These are phyloP conservation scores for Matsumurasca onukii DNA, from an alignment of 1,140 invertebrate species.

Conservation along the genomic window DNA sequence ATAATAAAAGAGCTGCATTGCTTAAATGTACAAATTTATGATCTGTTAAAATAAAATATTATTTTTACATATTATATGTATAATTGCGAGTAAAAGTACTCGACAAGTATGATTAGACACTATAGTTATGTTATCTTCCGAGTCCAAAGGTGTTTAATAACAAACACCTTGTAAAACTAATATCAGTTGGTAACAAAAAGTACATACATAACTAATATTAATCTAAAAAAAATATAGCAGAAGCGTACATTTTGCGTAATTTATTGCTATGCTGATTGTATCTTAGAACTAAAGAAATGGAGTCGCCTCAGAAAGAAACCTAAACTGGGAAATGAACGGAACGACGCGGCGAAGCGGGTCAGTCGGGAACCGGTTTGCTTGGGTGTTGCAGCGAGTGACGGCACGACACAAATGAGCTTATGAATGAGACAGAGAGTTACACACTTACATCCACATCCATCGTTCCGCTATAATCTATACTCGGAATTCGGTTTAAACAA, in stretches of 20 bases:
- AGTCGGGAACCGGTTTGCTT: constrained; percentile 22
- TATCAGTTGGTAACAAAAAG: constrained; percentile 25
- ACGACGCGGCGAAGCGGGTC: constrained; percentile 1
- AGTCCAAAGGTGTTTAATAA: neutral
- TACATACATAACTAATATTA: constrained; percentile 19
- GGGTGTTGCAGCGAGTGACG: constrained; percentile 21
- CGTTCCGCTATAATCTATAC: too few relatives aligned
- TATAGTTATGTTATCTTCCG: neutral
- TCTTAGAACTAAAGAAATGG: constrained; percentile 11
- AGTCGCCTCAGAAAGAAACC: neutral
- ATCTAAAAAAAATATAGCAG: constrained; percentile 23
- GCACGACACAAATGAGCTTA: constrained; percentile 31
- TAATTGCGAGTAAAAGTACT: neutral
- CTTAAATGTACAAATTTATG: constrained; percentile 1
- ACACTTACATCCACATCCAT: too few relatives aligned
- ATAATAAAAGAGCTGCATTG: constrained; percentile 25
- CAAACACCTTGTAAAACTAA: neutral
- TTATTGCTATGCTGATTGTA: constrained; percentile 15
- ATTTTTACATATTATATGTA: constrained; percentile 15
- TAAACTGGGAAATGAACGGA: constrained; percentile 18
- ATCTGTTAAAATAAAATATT: constrained; percentile 25
- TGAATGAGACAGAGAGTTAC: constrained; percentile 29
- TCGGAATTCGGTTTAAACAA: too few relatives aligned
- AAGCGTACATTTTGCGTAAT: constrained; percentile 21
- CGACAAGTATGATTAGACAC: neutral